These are phyloP conservation scores for Numida meleagris DNA, from an alignment of 2,113 vertebrate genomes.

Conservation along the genomic window DNA sequence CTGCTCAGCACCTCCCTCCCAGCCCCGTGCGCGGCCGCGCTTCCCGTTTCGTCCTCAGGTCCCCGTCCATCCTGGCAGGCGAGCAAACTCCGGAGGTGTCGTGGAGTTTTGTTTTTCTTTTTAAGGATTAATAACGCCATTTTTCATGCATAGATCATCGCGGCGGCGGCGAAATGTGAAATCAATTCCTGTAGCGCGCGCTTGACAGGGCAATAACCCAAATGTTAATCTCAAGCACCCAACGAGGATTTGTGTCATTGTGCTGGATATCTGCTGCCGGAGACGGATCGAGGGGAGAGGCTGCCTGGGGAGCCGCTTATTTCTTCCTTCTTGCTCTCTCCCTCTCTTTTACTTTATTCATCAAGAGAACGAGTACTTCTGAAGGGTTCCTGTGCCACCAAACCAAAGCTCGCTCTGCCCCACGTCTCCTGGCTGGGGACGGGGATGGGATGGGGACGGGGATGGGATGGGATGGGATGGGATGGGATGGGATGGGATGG, in stretches of 20 bases:
- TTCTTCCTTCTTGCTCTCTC: neutral
- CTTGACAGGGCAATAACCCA: conserved; percentile 72
- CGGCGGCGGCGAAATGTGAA: conserved; percentile 60
- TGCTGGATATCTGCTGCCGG: conserved; percentile 16
- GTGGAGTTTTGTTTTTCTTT: neutral
- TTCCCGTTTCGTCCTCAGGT: neutral
- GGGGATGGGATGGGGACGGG: no score
- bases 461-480: no score
- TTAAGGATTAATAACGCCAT: conserved; percentile 64
- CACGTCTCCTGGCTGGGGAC: no score
- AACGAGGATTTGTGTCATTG: conserved; percentile 12
- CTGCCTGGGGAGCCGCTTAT: neutral
- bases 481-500: no score
- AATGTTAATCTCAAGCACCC: conserved; percentile 55
- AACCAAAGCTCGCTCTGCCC: no score
- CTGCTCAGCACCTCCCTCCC: no score
- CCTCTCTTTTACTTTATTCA: conserved; percentile 2
- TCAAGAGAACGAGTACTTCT: neutral
- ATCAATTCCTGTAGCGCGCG: conserved; percentile 58
- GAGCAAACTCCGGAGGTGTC: neutral
- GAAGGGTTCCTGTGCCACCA: neutral
- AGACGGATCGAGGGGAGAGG: neutral
- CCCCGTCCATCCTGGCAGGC: neutral
- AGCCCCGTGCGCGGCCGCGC: no score
- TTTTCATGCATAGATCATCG: conserved; percentile 74